Evolutionary conservation across 2,888 invertebrate genomes (phyloP), one percentile per base, ranked within the genome.

Genomic region (Nemoura dubitans): DNA sequence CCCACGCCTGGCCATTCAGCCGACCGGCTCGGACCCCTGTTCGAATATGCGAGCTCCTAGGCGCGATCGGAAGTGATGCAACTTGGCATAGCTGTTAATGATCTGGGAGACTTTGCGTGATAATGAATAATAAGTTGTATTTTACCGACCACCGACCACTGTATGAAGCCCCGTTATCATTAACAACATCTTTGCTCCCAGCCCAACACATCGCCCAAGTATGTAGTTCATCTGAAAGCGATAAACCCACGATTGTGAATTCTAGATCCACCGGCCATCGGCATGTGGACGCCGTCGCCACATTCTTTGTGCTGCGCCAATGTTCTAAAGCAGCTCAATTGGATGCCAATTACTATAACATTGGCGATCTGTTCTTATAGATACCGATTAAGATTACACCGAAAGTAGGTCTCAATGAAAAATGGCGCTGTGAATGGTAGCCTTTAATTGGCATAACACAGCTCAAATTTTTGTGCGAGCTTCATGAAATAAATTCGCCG

Each of bases 61-160:
- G 21, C 59, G 2, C 36, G 59, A 81, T 81, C 81, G 81, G 81
- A 81, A 81, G n/a, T 81, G 81, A 81, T n/a, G 78, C 25, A 78
- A 28, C 29, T 78, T 78, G 25, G 29, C 78, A 77, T 78, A 81
- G 30, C 81, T 27, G 81, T 30, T 81, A 81, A 81, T 81, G 81
- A 29, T 81, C 29, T 81, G 81, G 21, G 81, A 81, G 81, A 30
- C 30, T 80, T 28, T 59, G 59, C 59, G 59, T 21, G 59, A 59
- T 21, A 21, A 59, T 59, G 59, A 59, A 59, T 59, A 59, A 59
- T 59, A 59, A 59, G 59, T 59, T 59, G 59, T 3, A 59, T 59
- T 59, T 59, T 21, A 59, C 59, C 29, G 81, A 30, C 30, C 29
- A 21, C 59, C 81, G 81, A 21, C 81, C 29, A n/a, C n/a, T 30